Conservation (phyloP, 2,113 vertebrate genomes). For the Psettodes erumei region DNA sequence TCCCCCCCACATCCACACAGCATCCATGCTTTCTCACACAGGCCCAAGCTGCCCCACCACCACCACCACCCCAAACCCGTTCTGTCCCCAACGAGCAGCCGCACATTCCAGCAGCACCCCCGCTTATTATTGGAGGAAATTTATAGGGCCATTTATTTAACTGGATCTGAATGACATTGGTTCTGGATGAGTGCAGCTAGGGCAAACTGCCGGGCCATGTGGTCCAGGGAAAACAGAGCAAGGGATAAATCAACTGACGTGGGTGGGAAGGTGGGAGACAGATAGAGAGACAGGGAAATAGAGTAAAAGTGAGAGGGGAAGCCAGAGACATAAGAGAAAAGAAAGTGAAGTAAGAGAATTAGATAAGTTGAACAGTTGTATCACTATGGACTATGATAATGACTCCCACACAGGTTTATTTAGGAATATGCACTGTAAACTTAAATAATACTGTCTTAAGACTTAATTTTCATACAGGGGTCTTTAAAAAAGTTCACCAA, state of each 20-base stretch:
- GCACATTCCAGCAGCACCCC: conserved; percentile 87
- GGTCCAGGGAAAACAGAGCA: conserved; percentile 91
- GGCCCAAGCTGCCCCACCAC: conserved; percentile 73
- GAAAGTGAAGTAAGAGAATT: conserved; percentile 5
- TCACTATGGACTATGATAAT: not conserved
- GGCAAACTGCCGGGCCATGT: conserved; percentile 86
- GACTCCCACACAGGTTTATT: not conserved
- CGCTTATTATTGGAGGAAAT: conserved; percentile 93
- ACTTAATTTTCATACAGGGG: not conserved
- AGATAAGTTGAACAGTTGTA: conserved; percentile 9
- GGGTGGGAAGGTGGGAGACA: conserved; percentile 34
- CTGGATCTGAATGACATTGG: conserved; percentile 90
- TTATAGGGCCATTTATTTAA: conserved; percentile 95
- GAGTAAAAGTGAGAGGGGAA: conserved; percentile 10
- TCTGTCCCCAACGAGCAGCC: conserved; percentile 59
- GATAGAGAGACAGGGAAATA: conserved; percentile 27
- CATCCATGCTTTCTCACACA: conserved; percentile 81
- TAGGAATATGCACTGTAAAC: not conserved
- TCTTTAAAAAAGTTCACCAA: not conserved
- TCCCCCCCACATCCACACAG: conserved; percentile 60
- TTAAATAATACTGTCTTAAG: not conserved
- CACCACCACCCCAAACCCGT: not conserved
- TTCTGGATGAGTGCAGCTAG: conserved; percentile 89
- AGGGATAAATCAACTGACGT: conserved; percentile 89
- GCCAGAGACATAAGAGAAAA: conserved; percentile 1